phyloP scores from a whole-genome alignment of 2,888 invertebrate genomes.

The Pseudanteris insignis region DNA sequence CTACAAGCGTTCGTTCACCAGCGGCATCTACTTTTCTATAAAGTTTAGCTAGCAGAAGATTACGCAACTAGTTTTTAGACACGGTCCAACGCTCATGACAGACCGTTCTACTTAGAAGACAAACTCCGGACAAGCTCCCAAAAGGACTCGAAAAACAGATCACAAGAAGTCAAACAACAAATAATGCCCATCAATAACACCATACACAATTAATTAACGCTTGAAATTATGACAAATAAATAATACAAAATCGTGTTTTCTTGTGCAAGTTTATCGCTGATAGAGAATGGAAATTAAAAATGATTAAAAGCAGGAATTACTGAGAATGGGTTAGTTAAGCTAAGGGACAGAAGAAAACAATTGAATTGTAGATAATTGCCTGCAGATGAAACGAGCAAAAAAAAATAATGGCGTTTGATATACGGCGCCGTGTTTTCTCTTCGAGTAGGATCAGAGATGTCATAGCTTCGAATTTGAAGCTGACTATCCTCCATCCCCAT shows the following conservation, averaged over 20 bases:
- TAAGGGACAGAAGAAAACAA: not conserved
- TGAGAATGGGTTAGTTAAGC: not conserved
- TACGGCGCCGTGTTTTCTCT: no score
- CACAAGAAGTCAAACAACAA: not conserved
- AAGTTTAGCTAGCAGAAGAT: conserved; percentile 57
- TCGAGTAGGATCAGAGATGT: no score
- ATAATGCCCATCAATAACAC: not conserved
- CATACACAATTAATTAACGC: not conserved
- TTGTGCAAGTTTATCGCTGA: not conserved
- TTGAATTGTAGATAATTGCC: not conserved
- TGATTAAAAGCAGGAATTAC: not conserved
- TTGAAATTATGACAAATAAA: not conserved
- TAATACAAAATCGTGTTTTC: not conserved
- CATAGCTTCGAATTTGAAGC: no score
- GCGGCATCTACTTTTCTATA: conserved; percentile 62
- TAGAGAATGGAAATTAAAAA: not conserved
- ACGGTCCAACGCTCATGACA: conserved; percentile 48
- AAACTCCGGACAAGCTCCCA: not conserved
- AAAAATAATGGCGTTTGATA: no score
- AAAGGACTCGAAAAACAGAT: not conserved
- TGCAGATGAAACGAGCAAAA: not conserved
- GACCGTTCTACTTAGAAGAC: conserved; percentile 12
- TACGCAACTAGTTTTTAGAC: conserved; percentile 51
- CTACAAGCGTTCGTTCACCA: conserved; percentile 43
- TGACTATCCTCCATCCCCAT: no score